Evolutionary conservation across 2,888 invertebrate species (phyloP).

Genomic region (Orthosia cruda): DNA sequence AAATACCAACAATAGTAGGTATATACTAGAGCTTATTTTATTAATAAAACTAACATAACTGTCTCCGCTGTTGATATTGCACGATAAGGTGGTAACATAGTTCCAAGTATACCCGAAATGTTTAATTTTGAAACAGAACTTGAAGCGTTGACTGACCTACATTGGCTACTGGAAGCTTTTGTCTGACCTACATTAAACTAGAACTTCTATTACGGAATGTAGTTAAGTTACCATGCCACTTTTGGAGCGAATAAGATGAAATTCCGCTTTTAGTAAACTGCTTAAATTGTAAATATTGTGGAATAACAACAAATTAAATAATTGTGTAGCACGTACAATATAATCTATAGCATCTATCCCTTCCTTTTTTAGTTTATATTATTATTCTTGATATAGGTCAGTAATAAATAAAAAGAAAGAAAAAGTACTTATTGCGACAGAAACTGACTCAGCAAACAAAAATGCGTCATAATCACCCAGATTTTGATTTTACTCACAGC

Average conservation of each 20-base stretch:
- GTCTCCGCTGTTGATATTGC: neutral
- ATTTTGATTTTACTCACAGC: too few relatives aligned
- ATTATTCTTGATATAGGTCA: too few relatives aligned
- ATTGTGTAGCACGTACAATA: too few relatives aligned
- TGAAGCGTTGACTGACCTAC: conserved; percentile 17
- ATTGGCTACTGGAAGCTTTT: neutral
- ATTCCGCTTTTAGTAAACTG: neutral
- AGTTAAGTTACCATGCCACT: neutral
- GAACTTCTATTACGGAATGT: conserved; percentile 1
- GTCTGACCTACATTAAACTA: conserved; percentile 24
- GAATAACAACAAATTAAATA: too few relatives aligned
- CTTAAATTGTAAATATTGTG: too few relatives aligned
- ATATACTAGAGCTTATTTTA: conserved; percentile 5
- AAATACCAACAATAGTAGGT: neutral
- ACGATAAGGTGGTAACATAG: conserved; percentile 14
- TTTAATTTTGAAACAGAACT: conserved; percentile 27
- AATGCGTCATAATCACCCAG: too few relatives aligned
- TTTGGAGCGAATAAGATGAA: conserved; percentile 2
- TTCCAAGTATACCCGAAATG: conserved; percentile 2
- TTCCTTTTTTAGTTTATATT: too few relatives aligned
- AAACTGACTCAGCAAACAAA: too few relatives aligned
- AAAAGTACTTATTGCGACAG: too few relatives aligned
- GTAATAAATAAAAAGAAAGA: too few relatives aligned
- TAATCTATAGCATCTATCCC: too few relatives aligned
- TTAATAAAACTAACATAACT: neutral